Conservation (phyloP, 2,888 invertebrate species). For the Rhagonycha fulva region DNA sequence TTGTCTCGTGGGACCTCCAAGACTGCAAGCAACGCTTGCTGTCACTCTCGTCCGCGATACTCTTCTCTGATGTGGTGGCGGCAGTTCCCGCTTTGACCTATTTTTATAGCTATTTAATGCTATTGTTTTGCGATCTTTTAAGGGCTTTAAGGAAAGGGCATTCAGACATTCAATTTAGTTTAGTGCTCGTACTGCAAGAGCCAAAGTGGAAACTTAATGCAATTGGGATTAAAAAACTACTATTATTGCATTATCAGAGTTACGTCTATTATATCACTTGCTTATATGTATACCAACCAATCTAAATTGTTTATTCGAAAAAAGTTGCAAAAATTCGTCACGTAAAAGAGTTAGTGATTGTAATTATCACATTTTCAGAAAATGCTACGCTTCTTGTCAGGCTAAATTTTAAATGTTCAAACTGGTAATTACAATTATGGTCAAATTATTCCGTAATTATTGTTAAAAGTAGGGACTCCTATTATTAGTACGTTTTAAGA, state of each 20-base stretch:
- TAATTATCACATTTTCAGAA: background rate
- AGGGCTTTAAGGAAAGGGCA: constrained; percentile 31
- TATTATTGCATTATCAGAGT: background rate
- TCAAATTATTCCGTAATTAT: background rate
- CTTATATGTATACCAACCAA: background rate
- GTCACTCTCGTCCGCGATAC: constrained; percentile 38
- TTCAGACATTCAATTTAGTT: constrained; percentile 36
- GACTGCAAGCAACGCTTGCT: constrained; percentile 38
- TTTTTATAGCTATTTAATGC: constrained; percentile 37
- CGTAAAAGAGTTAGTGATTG: background rate
- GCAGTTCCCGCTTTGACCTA: constrained; percentile 33
- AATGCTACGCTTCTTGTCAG: background rate
- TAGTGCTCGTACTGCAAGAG: constrained; percentile 31
- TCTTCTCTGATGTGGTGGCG: constrained; percentile 30
- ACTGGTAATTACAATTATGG: background rate
- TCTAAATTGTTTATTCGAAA: background rate
- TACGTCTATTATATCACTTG: background rate
- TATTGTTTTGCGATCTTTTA: constrained; percentile 37
- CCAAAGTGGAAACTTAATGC: constrained; percentile 22
- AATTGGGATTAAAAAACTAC: constrained; percentile 1
- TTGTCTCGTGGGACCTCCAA: constrained; percentile 29
- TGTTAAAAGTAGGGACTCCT: background rate
- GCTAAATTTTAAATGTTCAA: background rate
- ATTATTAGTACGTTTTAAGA: background rate
- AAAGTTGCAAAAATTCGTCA: background rate